Evolutionary conservation across 2,888 invertebrate genomes (phyloP), one percentile per base, ranked within the genome.

Genomic region (Mongoloraphidia duomilia): DNA sequence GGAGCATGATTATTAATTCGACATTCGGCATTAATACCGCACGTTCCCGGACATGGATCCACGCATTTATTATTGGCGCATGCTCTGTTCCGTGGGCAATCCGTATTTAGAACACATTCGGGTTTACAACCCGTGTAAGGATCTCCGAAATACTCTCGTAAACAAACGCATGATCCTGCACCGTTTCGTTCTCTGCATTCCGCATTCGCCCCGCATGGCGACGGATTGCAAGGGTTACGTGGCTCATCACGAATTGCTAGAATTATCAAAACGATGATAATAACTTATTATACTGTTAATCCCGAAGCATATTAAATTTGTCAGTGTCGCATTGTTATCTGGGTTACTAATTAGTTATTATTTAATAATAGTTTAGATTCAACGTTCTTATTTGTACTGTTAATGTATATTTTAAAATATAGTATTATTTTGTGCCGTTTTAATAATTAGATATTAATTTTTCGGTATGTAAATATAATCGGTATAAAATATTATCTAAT

Each of bases 141-240:
- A 70, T 90, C 88, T 46, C 91, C 90, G 59, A 80, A 83, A 65
- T 87, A 90, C 60, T 87, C 86, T 50, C 81, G 76, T 54, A 86
- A 70, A 68, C 90, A 91, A 53, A 78, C 74, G 65, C 90, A 91
- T 53, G 89, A 85, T 43, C 88, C 89, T 49, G 82, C 82, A 57
- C 83, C 84, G 61, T 84, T 79, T 59, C 80, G 75, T 69, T 86
- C 85, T 66, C 80, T 84, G 67, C 92, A 92, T 56, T 85, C 68
- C 46, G 92, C 88, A 65, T 91, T 91, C 35, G 82, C 75, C 50
- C 91, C 91, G 66, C 92, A 92, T 41, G 91, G 90, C 49, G 86
- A 84, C 55, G 84, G 84, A 62, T 83, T 76, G 65, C 90, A 91
- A 55, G 88, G 89, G 68, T 75, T 70, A 57, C 66, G 62, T 38